Base-by-base conservation (phyloP, 2,113 vertebrate genomes). In the Thryonomys swinderianus region DNA sequence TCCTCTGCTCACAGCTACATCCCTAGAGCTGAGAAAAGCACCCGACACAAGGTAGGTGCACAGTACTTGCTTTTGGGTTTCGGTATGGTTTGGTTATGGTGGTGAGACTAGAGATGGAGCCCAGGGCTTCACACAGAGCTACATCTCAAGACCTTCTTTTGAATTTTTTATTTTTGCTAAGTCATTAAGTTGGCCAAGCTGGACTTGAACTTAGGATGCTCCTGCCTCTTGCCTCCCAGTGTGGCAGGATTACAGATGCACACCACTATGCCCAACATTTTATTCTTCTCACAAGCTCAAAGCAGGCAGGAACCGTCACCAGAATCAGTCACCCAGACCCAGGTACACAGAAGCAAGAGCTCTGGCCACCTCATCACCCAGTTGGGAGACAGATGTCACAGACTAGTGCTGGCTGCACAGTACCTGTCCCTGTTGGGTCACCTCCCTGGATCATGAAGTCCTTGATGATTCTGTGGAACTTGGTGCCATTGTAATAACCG, bases 381-480 rank as follows among this genome's bases (percentile, higher is more conserved):
- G 69, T 17, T 8, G 45, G 5, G 61, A 57, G 6, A 62, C 59
- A 67, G 25, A 42, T 21, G 4, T 78, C 17, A 66, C 42, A 88
- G 74, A 40, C 7, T 1, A 16, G 51, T 1, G 25, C 5, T 7
- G 3, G 61, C 27, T 55, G 53, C 57, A 78, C 81, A 51, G 96
- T 96, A 99, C 99, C 99, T 85, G 99, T 99, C 73, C 99, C 99
- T 0, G 99, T 99, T 0, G 99, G 99, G 97, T 99, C 99, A 32
- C 99, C 99, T 2, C 99, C 99, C 82, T 99, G 99, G 88, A 99
- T 99, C 99, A 99, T 99, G 98, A 99, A 99, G 94, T 99, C 99
- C 96, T 99, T 99, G 97, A 99, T 99, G 95, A 99, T 98, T 23
- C 99, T 98, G 95, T 99, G 99, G 97, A 99, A 99, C 94, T 99